Conservation (phyloP, 2,888 invertebrate species). For the Mystacides longicornis region DNA sequence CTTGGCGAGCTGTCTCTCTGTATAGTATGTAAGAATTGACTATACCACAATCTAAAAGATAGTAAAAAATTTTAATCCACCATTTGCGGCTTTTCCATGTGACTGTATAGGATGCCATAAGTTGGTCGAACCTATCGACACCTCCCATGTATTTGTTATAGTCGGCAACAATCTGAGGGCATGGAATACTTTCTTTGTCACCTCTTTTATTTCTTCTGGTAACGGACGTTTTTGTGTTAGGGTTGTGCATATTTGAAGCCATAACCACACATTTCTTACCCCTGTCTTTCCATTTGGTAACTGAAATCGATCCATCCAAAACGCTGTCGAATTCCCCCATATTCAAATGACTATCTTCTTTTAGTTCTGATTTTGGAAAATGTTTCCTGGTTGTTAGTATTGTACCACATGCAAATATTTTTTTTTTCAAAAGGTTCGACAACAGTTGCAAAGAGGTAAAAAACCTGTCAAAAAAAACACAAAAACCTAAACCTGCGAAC, state of each 20-base stretch:
- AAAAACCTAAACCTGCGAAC: not conserved
- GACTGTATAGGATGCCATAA: not conserved
- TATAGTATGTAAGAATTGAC: not conserved
- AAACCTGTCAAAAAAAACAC: slow-evolving; percentile 1
- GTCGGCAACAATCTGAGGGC: not conserved
- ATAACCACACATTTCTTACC: not conserved
- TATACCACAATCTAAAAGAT: not conserved
- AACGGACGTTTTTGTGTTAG: not conserved
- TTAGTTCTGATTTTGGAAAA: not conserved
- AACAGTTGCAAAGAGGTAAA: not conserved
- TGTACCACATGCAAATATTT: not conserved
- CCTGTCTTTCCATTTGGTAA: not conserved
- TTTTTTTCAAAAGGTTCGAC: not conserved
- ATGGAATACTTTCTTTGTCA: not conserved
- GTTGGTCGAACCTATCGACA: not conserved
- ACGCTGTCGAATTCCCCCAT: not conserved
- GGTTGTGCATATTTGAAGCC: not conserved
- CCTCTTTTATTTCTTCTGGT: not conserved
- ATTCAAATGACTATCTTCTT: not conserved
- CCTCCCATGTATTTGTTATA: not conserved
- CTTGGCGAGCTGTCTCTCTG: not conserved
- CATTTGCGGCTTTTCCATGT: not conserved
- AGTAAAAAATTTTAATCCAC: not conserved
- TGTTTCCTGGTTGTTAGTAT: not conserved
- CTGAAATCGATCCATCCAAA: not conserved